Evolutionary conservation across 2,888 invertebrate genomes (phyloP), one percentile per base, ranked within the genome.

Genomic region (Trissoscelio sp.): DNA sequence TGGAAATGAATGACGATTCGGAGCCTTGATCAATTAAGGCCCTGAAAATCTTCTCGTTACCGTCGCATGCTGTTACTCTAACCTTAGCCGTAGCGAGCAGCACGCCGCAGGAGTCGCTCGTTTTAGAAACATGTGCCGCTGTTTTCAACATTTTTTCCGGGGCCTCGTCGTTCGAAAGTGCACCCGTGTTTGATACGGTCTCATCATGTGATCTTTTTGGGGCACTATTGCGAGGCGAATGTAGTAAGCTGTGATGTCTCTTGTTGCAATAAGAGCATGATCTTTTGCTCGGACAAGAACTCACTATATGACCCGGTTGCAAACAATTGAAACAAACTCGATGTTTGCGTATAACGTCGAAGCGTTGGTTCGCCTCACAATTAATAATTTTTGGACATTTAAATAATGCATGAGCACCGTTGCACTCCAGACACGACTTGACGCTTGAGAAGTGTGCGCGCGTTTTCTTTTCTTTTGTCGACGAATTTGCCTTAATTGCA

Each of bases 271-370:
- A 9, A 9, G 14, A 20, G n/a, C 58, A 58, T 0, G 39, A 14
- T n/a, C 22, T 11, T 34, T 72, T 72, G 28, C 46, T 55, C n/a
- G 58, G 34, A 44, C 70, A 72, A 1, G 31, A 24, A 1, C 18
- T 37, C 3, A 48, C 46, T 7, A 44, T 3, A 48, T 72, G 70
- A 11, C 46, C 34, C 18, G 24, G 5, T 11, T 37, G 5, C 12
- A 72, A 16, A n/a, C 70, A 72, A 20, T 55, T 72, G 28, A 72
- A 72, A 46, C 70, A 72, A 12, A 57, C 48, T 0, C 60, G 28
- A 28, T 37, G 58, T 7, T 55, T 72, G n/a, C 22, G 14, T 4
- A 55, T 34, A 1, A 39, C 34, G 7, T 72, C 48, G 3, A 20
- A 20, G 3, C 58, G 20, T 58, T 39, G 31, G 5, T 4, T 2